Evolutionary conservation across 2,797 vertebrate species (phyloP).

Genomic region (Chiroxiphia lanceolata): DNA sequence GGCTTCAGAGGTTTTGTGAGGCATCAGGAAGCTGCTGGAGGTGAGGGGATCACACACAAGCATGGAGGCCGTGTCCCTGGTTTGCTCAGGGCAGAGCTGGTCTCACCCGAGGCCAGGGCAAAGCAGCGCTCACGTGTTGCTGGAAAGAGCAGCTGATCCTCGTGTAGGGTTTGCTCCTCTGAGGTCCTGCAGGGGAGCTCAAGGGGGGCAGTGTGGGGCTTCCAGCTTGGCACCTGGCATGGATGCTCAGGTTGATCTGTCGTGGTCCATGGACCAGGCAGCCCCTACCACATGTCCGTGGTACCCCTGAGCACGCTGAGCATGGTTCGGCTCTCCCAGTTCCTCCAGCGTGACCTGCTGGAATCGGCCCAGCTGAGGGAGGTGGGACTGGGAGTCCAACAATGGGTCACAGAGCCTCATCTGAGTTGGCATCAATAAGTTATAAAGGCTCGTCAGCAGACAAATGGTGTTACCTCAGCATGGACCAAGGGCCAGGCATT

Average conservation of each 20-base stretch:
- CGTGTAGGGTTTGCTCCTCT: background rate
- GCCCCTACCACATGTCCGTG: accelerated
- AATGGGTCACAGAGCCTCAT: background rate
- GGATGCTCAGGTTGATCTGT: accelerated
- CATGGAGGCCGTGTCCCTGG: accelerated
- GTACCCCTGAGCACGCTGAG: accelerated
- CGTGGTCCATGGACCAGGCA: accelerated
- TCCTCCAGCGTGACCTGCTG: background rate
- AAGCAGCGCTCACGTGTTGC: accelerated
- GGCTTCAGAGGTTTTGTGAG: background rate
- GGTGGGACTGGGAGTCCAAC: background rate
- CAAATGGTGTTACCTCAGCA: conserved; percentile 1
- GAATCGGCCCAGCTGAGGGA: background rate
- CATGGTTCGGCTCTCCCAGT: accelerated
- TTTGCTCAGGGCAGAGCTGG: background rate
- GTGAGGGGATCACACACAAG: accelerated
- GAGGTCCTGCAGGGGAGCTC: background rate
- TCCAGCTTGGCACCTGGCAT: background rate
- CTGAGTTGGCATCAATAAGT: conserved; percentile 19
- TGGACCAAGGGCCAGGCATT: background rate
- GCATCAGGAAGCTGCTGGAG: background rate
- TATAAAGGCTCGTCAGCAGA: background rate
- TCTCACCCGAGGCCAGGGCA: accelerated
- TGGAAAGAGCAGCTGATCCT: background rate
- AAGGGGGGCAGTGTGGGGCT: accelerated